Conservation (phyloP, 2,888 invertebrate species). For the Pachydiplax longipennis region DNA sequence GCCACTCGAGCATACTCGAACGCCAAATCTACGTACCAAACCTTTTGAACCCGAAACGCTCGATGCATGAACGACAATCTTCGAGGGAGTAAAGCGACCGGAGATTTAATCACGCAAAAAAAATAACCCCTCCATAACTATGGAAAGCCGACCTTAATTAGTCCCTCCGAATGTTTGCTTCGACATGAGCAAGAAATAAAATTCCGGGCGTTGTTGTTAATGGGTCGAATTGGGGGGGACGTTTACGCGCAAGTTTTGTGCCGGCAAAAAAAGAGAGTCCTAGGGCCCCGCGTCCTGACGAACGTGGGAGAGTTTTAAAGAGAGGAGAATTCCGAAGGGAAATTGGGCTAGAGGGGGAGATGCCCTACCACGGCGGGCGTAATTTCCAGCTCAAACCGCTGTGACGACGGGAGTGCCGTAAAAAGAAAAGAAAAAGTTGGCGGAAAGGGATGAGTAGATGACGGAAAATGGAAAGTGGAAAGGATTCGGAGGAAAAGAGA, state of each 20-base stretch:
- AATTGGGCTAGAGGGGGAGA: neutral
- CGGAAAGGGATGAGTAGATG: neutral
- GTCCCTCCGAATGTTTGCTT: neutral
- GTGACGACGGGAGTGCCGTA: conserved; percentile 31
- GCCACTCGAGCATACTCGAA: too few relatives aligned
- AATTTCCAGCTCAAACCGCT: conserved; percentile 35
- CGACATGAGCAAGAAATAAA: neutral
- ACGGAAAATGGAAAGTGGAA: neutral
- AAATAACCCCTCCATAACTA: too few relatives aligned
- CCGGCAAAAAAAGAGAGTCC: neutral
- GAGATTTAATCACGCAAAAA: too few relatives aligned
- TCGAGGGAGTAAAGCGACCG: too few relatives aligned
- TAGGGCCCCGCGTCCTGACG: neutral
- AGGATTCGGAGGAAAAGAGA: neutral
- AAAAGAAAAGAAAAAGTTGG: neutral
- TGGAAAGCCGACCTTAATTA: too few relatives aligned
- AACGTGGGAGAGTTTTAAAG: neutral
- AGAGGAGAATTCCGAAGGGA: neutral
- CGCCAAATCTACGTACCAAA: too few relatives aligned
- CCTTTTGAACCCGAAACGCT: too few relatives aligned
- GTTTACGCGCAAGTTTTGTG: neutral
- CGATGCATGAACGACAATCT: too few relatives aligned
- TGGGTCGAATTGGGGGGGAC: neutral
- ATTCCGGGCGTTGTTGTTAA: conserved; percentile 1
- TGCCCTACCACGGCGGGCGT: neutral